Percentiles rank a stretch among this genome's conserved stretches.
Conservation (phyloP, 1,140 invertebrate genomes). For the Phymorhynchus buccinoides region DNA sequence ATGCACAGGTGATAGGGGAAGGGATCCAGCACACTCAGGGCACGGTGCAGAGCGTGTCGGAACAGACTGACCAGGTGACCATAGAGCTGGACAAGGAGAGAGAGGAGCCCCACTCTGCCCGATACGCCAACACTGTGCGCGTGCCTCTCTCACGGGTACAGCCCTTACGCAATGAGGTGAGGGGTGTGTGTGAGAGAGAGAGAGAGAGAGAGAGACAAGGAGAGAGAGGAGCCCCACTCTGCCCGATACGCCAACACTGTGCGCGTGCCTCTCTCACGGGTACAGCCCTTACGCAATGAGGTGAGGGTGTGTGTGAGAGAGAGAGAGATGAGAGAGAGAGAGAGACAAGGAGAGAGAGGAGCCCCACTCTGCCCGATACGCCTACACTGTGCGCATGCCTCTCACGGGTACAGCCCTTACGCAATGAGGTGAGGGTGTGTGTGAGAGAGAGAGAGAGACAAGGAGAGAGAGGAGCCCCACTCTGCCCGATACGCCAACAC, state of each 20-base stretch:
- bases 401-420: conserved; percentile 61
- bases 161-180: conserved; percentile 66
- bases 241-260: too few species aligned
- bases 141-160: conserved; percentile 66
- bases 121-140: conserved; percentile 65
- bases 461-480: too few species aligned
- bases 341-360: conserved; percentile 53
- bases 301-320: too few species aligned
- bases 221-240: neutral
- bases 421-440: conserved; percentile 69
- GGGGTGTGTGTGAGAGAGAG: neutral
- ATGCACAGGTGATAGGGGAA: conserved; percentile 64
- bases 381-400: conserved; percentile 67
- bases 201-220: neutral
- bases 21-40: conserved; percentile 61
- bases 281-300: too few species aligned
- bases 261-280: too few species aligned
- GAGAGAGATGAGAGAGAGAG: too few species aligned
- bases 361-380: conserved; percentile 55
- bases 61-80: conserved; percentile 69
- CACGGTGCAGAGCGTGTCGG: conserved; percentile 66
- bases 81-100: conserved; percentile 57
- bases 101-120: conserved; percentile 48
- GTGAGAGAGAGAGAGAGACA: too few species aligned
- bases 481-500: too few species aligned